These are phyloP conservation scores for Sebastes reedi DNA, from an alignment of 2,797 vertebrate species.

Conservation along the genomic window DNA sequence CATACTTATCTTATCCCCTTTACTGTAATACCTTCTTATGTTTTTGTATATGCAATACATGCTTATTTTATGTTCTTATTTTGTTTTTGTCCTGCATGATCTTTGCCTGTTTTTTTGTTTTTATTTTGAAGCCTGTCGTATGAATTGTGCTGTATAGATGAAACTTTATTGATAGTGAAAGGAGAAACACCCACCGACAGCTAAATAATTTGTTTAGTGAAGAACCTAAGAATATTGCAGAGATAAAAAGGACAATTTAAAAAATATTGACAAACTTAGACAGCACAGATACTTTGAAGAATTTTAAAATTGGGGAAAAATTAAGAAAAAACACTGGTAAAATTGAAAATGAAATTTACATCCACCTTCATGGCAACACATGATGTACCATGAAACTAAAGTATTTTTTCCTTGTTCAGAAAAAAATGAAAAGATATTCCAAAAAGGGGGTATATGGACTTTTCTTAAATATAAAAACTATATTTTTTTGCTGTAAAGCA, in stretches of 20 bases:
- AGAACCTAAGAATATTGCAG: not conserved
- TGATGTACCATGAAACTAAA: not conserved
- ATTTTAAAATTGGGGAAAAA: not conserved
- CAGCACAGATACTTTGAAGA: not conserved
- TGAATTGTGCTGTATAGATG: no score
- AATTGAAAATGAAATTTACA: no score
- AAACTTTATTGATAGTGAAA: not conserved
- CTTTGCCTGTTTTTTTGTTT: no score
- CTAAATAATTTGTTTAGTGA: not conserved
- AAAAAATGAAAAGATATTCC: rapidly evolving
- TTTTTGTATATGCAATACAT: no score
- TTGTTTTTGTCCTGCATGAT: no score
- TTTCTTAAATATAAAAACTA: not conserved
- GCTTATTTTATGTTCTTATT: no score
- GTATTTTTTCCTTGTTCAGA: not conserved
- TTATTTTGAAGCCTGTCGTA: no score
- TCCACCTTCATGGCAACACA: not conserved
- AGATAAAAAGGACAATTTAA: not conserved
- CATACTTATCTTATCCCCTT: no score
- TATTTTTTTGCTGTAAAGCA: not conserved
- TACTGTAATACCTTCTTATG: no score
- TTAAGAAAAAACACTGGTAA: rapidly evolving
- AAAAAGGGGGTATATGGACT: not conserved
- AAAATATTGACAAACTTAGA: no score
- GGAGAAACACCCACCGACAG: not conserved